Conservation (phyloP, 2,797 vertebrate species). For the Melanotaenia boesemani region DNA sequence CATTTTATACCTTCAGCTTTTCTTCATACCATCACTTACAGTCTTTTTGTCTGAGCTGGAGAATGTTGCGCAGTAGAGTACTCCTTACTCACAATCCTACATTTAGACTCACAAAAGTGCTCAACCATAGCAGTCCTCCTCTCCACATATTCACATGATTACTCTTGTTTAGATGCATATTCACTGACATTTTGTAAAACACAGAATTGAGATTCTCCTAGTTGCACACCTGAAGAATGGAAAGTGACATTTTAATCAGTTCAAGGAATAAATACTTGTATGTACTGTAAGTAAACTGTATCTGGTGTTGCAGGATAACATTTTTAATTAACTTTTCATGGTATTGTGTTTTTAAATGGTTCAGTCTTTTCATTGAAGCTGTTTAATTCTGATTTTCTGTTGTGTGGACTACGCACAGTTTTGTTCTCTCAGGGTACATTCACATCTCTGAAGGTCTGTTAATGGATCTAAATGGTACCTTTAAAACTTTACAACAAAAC, state of each 20-base stretch:
- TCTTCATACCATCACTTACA: constrained; percentile 2
- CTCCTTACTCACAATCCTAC: constrained; percentile 32
- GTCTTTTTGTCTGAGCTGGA: constrained; percentile 11
- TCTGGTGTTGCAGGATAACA: neutral
- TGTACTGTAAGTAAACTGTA: constrained; percentile 10
- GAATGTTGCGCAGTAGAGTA: neutral
- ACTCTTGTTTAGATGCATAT: constrained; percentile 2
- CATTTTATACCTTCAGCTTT: neutral
- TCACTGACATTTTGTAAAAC: constrained; percentile 10
- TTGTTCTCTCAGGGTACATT: constrained; percentile 69
- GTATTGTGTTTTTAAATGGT: constrained; percentile 20
- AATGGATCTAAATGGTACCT: constrained; percentile 41
- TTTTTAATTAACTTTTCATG: constrained; percentile 35
- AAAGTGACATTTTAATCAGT: constrained; percentile 3
- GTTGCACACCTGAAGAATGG: neutral
- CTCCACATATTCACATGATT: neutral
- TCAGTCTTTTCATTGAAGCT: constrained; percentile 20
- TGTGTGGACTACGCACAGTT: constrained; percentile 37
- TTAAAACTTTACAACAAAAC: constrained; percentile 17
- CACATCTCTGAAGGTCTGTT: constrained; percentile 29
- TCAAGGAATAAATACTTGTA: constrained; percentile 13
- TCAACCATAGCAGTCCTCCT: neutral
- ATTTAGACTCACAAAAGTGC: neutral
- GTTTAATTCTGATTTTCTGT: constrained; percentile 41
- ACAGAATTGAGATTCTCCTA: neutral